Conservation (phyloP, 1,140 invertebrate genomes). For the Pinna nobilis region DNA sequence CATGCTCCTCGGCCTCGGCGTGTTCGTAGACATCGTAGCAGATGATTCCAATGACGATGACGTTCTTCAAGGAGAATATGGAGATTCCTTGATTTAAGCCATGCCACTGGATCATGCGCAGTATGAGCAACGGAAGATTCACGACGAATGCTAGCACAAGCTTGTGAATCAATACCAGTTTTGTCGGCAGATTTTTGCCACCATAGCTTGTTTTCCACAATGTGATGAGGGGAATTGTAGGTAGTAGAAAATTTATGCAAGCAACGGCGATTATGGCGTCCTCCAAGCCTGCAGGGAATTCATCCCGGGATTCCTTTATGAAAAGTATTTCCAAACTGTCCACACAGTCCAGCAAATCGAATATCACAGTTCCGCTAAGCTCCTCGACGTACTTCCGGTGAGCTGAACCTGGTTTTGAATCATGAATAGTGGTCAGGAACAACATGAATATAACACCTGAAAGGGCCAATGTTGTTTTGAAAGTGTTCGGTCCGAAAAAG, state of each 20-base stretch:
- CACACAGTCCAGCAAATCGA: conserved; percentile 79
- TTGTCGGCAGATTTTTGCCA: conserved; percentile 47
- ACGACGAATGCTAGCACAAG: conserved; percentile 75
- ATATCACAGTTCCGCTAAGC: conserved; percentile 60
- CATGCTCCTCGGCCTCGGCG: conserved; percentile 14
- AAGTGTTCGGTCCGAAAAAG: conserved; percentile 77
- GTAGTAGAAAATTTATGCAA: conserved; percentile 78
- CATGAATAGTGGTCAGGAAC: conserved; percentile 77
- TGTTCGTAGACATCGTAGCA: conserved; percentile 57
- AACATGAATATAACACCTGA: conserved; percentile 78
- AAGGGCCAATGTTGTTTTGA: conserved; percentile 77
- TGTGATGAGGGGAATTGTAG: conserved; percentile 77
- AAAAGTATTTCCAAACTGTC: conserved; percentile 74
- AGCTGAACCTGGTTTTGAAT: conserved; percentile 73
- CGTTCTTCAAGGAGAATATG: conserved; percentile 80
- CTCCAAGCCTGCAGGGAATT: conserved; percentile 71
- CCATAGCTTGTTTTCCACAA: conserved; percentile 74
- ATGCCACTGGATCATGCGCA: conserved; percentile 78
- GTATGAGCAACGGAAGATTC: conserved; percentile 78
- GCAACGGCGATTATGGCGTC: conserved; percentile 76
- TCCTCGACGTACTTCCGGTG: conserved; percentile 75
- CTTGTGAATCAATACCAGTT: conserved; percentile 73
- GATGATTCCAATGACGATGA: conserved; percentile 73
- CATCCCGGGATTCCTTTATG: conserved; percentile 59
- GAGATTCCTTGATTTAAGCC: conserved; percentile 74